Evolutionary conservation across 2,888 invertebrate species (phyloP).

Genomic region (Troides aeacus): DNA sequence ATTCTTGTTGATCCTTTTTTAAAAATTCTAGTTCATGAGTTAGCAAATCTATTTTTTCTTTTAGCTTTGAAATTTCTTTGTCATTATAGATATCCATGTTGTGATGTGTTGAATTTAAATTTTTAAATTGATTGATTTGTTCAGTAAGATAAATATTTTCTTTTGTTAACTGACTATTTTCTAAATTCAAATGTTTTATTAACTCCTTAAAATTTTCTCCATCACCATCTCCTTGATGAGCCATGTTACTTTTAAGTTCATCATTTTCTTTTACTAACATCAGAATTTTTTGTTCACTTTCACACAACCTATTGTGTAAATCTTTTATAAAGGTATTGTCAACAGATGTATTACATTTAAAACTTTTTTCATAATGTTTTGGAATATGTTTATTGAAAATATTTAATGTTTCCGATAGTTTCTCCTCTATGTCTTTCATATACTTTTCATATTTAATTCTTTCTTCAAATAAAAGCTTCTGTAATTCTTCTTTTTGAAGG

Average conservation of each 20-base stretch:
- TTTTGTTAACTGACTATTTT: constrained; percentile 69
- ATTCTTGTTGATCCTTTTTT: constrained; percentile 68
- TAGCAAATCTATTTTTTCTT: constrained; percentile 57
- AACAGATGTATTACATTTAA: constrained; percentile 38
- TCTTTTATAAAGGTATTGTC: constrained; percentile 61
- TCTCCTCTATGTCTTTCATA: constrained; percentile 58
- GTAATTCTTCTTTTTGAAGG: constrained; percentile 63
- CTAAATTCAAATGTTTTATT: constrained; percentile 66
- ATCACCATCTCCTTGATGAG: constrained; percentile 46
- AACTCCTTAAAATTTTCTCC: constrained; percentile 68
- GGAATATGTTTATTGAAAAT: constrained; percentile 59
- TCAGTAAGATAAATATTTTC: constrained; percentile 69
- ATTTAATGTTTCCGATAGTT: constrained; percentile 61
- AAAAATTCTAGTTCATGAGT: constrained; percentile 55
- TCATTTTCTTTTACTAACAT: constrained; percentile 74
- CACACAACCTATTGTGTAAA: constrained; percentile 69
- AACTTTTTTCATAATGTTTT: constrained; percentile 47
- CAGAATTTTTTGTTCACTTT: constrained; percentile 72
- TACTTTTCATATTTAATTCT: constrained; percentile 69
- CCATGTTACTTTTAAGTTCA: constrained; percentile 53
- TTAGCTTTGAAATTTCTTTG: constrained; percentile 55
- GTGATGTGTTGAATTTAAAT: constrained; percentile 47
- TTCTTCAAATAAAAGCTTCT: constrained; percentile 63
- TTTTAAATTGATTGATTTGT: constrained; percentile 61
- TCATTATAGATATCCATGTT: constrained; percentile 49